Evolutionary conservation across 1,140 invertebrate species (phyloP), one percentile per base, ranked within the genome.

Genomic region (Drosophila burlai): DNA sequence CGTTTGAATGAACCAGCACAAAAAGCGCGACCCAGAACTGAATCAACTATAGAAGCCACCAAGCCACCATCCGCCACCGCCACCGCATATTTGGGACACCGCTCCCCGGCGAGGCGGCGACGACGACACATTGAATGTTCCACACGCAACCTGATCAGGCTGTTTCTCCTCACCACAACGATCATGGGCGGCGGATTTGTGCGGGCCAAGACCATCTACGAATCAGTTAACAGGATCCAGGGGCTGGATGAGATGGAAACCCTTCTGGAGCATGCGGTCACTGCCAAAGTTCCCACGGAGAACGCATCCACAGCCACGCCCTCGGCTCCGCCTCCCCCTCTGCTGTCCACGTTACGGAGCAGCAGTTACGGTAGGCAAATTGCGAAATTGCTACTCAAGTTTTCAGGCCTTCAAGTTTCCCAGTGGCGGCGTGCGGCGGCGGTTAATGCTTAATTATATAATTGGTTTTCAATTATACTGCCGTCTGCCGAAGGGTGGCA

Each of bases 1-100:
- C 86, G 85, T 91, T 90, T 91, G 89, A 91, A 71, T 90, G 85
- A 83, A 81, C 81, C 85, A 72, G 49, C 78, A 61, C 45, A 73
- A 73, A 69, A 47, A 72, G 46, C 84, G 82, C 76, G 65, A 79
- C 38, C 76, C 65, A 68, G 57, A 68, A 64, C 57, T 60, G 67
- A 78, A 69, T 43, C 57, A 71, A 68, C 67, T 60, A 65, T 49
- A 63, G 42, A 26, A 76, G 55, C 55, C 43, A 50, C 15, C 15
- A 38, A 38, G 34, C 13, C 52, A 2, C 15, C 50, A 36, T 34
- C 50, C 31, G 29, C 50, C 5, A 34, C 2, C 29, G 29, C 6
- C n/a, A 36, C 1, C 31, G 29, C 47, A 54, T 59, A 45, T 13
- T 34, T 24, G 71, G 31, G 47, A 57, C 64, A 68, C 55, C 42